Evolutionary conservation across 2,888 invertebrate species (phyloP).

Genomic region (Amblyjoppa fuscipennis): DNA sequence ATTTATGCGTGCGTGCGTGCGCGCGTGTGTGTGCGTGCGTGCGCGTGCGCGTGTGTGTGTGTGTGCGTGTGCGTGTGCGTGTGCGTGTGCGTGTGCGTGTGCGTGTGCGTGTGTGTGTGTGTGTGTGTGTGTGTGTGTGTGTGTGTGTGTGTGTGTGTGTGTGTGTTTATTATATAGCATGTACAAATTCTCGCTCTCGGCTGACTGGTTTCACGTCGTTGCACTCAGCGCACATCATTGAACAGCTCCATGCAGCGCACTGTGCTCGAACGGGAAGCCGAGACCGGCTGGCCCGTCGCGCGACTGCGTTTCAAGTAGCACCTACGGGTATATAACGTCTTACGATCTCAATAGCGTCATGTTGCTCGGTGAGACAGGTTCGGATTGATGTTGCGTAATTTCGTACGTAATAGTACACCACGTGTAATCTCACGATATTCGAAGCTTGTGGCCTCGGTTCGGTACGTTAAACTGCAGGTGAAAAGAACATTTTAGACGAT

Average conservation of each 20-base stretch:
- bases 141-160: too few relatives aligned
- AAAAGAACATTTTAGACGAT: neutral
- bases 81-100: too few relatives aligned
- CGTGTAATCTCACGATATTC: neutral
- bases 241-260: slow-evolving; percentile 16
- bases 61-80: neutral
- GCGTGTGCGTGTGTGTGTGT: too few relatives aligned
- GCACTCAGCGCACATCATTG: slow-evolving; percentile 42
- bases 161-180: neutral
- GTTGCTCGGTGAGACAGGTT: neutral
- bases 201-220: slow-evolving; percentile 51
- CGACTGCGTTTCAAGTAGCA: slow-evolving; percentile 12
- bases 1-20: too few relatives aligned
- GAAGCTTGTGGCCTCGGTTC: neutral
- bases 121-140: too few relatives aligned
- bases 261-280: slow-evolving; percentile 16
- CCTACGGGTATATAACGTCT: slow-evolving; percentile 10
- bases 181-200: slow-evolving; percentile 32
- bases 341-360: slow-evolving; percentile 19
- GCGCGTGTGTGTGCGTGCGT: too few relatives aligned
- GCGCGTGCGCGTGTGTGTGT: too few relatives aligned
- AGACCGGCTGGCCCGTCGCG: slow-evolving; percentile 2
- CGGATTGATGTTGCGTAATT: neutral
- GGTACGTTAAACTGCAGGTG: neutral
- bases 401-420: slow-evolving; percentile 7